Base-by-base conservation (phyloP, 2,113 vertebrate genomes). In the Pangasianodon hypophthalmus region DNA sequence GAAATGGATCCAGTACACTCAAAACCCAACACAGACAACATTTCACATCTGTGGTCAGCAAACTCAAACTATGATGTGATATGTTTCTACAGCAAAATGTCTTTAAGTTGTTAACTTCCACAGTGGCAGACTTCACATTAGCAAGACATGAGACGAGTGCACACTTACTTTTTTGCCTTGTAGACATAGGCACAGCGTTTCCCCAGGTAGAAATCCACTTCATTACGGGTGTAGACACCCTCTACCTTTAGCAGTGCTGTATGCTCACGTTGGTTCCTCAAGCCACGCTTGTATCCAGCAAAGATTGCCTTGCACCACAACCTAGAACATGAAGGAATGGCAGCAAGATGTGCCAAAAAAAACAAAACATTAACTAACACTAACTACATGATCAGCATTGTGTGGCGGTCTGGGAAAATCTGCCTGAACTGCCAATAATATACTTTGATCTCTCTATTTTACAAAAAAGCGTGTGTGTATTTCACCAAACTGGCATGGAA, bases 161-260 rank as follows among this genome's bases (percentile, higher is more conserved):
- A n/a, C 24, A 95, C 97, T 97, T 93, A 99, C 98, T 99, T 99
- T 93, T 99, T 99, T 86, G 98, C 98, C 96, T 99, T 99, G 96
- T 99, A 99, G 11, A 99, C 98, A 56, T 99, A 99, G 81, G 98
- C 98, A 85, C 98, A 99, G 87, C 96, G 97, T 90, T 99, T 99
- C 87, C 98, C 98, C 91, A 99, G 95, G 94, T 99, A 99, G 94
- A 98, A 99, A 62, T 99, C 98, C 0, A 98, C 98, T 93, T 99
- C 97, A 24, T 96, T 93, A 0, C 98, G 95, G 16, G 95, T 97
- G 94, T 99, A 99, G 41, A 99, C 98, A 0, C 98, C 98, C 93
- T 99, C 98, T 44, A 99, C 94, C 95, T 99, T 99, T 92, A 99
- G 97, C 9, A 99, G 97, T 1, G 98, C 98, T 0, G 98, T 99